phyloP scores from a whole-genome alignment of 2,797 vertebrate species.

The Peromyscus attwateri region DNA sequence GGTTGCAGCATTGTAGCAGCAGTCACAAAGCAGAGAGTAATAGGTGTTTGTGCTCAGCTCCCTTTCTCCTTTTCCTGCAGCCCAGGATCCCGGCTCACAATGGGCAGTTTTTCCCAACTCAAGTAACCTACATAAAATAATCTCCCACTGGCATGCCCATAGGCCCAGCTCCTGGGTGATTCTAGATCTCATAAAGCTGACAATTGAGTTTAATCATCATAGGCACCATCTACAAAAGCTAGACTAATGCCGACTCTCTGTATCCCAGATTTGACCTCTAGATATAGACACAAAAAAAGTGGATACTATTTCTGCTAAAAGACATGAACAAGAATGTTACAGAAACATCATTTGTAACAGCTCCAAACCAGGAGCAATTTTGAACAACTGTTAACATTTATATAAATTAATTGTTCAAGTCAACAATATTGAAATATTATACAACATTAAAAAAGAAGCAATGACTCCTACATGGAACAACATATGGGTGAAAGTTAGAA shows the following conservation, averaged over 20 bases:
- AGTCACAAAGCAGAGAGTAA: not conserved
- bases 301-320: conserved; percentile 35
- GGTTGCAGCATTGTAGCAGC: not conserved
- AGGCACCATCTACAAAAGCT: not conserved
- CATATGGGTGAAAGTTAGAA: not conserved
- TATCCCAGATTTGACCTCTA: not conserved
- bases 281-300: not conserved
- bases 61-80: not conserved
- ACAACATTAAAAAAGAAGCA: not conserved
- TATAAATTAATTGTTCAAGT: not conserved
- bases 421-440: conserved; percentile 4
- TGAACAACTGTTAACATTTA: not conserved
- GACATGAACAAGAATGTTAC: not conserved
- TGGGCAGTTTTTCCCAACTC: not conserved
- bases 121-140: not conserved
- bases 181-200: not conserved
- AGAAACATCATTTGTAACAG: not conserved
- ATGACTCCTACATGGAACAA: not conserved
- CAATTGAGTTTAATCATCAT: not conserved
- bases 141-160: too few species aligned
- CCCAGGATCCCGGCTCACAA: not conserved
- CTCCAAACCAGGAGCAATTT: conserved; percentile 3
- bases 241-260: not conserved
- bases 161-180: not conserved
- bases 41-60: too few species aligned